Conservation (phyloP, 1,140 invertebrate species). For the Aphelenchoides fujianensis region DNA sequence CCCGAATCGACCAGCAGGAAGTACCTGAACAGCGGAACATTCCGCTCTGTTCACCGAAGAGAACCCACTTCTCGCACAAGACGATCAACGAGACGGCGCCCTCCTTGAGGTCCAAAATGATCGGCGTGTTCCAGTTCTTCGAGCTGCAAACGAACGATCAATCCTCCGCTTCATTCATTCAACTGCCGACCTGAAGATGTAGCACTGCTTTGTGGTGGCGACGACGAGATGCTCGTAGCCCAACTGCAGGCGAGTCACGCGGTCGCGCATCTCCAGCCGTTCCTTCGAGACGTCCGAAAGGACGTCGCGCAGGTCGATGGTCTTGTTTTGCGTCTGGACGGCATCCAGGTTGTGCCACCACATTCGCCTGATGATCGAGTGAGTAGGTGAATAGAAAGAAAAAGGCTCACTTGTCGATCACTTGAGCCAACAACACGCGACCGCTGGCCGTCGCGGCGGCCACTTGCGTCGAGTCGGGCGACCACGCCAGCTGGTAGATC, state of each 20-base stretch:
- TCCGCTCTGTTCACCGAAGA: constrained; percentile 20
- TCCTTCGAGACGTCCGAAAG: constrained; percentile 70
- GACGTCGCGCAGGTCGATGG: constrained; percentile 80
- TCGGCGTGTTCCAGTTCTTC: constrained; percentile 84
- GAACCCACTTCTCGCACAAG: constrained; percentile 76
- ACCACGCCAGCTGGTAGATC: constrained; percentile 84
- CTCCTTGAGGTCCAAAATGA: constrained; percentile 71
- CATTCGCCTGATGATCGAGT: constrained; percentile 67
- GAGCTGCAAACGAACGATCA: constrained; percentile 66
- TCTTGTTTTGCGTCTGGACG: constrained; percentile 75
- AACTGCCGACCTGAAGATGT: constrained; percentile 71
- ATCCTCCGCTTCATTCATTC: constrained; percentile 10
- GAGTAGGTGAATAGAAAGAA: too few species aligned
- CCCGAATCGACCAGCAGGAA: constrained; percentile 78
- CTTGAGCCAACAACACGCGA: constrained; percentile 81
- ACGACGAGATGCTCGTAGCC: constrained; percentile 81
- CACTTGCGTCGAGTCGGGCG: constrained; percentile 87
- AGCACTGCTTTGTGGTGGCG: constrained; percentile 84
- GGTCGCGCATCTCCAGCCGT: constrained; percentile 77
- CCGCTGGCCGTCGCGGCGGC: constrained; percentile 87
- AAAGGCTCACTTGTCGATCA: constrained; percentile 77
- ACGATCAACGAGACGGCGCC: constrained; percentile 77
- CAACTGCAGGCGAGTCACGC: constrained; percentile 74
- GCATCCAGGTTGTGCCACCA: constrained; percentile 82
- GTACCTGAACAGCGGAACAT: constrained; percentile 72